Evolutionary conservation across 1,140 invertebrate species (phyloP).

Genomic region (Schlechtendalia chinensis): DNA sequence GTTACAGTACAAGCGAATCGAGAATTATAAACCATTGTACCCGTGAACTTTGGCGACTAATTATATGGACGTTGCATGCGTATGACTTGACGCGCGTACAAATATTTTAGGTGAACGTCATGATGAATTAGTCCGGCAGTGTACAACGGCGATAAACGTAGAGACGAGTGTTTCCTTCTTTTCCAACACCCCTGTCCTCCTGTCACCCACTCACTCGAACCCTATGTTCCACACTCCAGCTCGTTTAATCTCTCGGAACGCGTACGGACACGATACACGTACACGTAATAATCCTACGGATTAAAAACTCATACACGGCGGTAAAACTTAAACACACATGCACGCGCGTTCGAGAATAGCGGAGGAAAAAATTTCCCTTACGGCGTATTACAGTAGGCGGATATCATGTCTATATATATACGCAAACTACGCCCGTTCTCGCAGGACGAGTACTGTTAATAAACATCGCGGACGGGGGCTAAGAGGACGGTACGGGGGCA

Average conservation of each 20-base stretch:
- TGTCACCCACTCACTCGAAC: too few relatives aligned
- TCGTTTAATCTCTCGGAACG: neutral
- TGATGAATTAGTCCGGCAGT: too few relatives aligned
- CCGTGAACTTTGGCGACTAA: too few relatives aligned
- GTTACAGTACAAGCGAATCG: too few relatives aligned
- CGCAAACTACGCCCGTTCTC: neutral
- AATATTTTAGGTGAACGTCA: too few relatives aligned
- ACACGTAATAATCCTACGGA: constrained; percentile 13
- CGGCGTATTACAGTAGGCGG: too few relatives aligned
- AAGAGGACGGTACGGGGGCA: neutral
- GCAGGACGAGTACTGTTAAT: constrained; percentile 30
- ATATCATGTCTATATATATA: neutral
- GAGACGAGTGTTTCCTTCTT: too few relatives aligned
- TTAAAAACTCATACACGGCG: constrained; percentile 48
- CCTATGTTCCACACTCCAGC: neutral
- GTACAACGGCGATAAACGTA: too few relatives aligned
- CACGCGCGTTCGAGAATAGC: neutral
- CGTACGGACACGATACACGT: neutral
- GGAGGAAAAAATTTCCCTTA: neutral
- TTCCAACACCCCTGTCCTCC: too few relatives aligned
- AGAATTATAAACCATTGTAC: too few relatives aligned
- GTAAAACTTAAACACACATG: constrained; percentile 2
- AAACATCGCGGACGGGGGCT: neutral
- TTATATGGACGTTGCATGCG: too few relatives aligned
- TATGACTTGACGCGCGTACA: too few relatives aligned